A percentile compares a stretch with the other conserved stretches of the same genome.
Conservation (phyloP, 2,113 vertebrate species). For the Axis porcinus region DNA sequence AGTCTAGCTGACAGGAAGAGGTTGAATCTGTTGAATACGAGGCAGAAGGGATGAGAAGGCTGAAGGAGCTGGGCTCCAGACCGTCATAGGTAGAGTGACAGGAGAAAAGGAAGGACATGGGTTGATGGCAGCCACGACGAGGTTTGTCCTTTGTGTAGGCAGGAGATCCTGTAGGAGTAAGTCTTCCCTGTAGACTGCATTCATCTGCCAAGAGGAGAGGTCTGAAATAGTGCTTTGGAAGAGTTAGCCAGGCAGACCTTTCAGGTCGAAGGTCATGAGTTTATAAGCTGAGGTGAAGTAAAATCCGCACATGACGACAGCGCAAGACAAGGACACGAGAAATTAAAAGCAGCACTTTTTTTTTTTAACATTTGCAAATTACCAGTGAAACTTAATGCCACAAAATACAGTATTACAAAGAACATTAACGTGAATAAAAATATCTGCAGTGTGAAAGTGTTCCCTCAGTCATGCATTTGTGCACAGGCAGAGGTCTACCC, state of each 20-base stretch:
- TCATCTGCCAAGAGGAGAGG: background rate
- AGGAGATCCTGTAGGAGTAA: background rate
- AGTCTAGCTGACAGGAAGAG: background rate
- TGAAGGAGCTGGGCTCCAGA: background rate
- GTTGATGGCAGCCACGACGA: background rate
- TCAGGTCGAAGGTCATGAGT: background rate
- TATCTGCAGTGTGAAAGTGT: background rate
- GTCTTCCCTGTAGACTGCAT: background rate
- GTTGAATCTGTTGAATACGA: background rate
- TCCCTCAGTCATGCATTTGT: slow-evolving; percentile 17
- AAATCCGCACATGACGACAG: background rate
- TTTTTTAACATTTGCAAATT: slow-evolving; percentile 53
- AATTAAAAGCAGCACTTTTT: slow-evolving; percentile 56
- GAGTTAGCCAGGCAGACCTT: background rate
- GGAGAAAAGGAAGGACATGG: background rate
- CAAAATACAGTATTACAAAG: slow-evolving; percentile 36
- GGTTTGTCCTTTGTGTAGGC: background rate
- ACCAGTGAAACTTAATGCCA: slow-evolving; percentile 51
- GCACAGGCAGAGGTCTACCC: slow-evolving; percentile 50
- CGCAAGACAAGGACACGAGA: slow-evolving; percentile 25
- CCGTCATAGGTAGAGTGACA: background rate
- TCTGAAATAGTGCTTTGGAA: background rate
- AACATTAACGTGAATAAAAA: slow-evolving; percentile 37
- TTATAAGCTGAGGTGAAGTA: background rate
- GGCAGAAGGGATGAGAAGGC: background rate